Base-by-base conservation (phyloP, 2,888 invertebrate genomes). In the Amphimallon solstitiale region DNA sequence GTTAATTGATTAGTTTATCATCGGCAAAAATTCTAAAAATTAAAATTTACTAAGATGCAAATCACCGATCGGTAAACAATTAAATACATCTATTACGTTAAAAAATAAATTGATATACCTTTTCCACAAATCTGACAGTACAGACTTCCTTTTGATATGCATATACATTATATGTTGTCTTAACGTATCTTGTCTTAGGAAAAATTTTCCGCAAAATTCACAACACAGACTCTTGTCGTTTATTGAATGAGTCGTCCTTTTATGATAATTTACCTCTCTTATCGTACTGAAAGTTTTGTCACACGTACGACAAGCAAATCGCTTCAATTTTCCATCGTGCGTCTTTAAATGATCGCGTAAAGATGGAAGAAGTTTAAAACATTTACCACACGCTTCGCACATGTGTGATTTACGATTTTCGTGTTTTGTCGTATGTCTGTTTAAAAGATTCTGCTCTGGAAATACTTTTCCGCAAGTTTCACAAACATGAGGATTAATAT, bases 341-440 rank as follows among this genome's bases (percentile, higher is more conserved):
- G 35, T 17, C 19, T 60, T 65, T 12, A 40, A 21, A 4, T 61
- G 61, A 14, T 51, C 40, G 14, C 46, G 40, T 9, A 49, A 15
- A 23, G 29, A 60, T 40, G 17, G 14, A 2, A 14, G 40, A 2
- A 40, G 21, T 14, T 14, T 63, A 37, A 37, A 65, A 60, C 65
- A 49, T n/a, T 48, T 21, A 0, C 65, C 65, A 40, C 65, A 65
- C 23, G 29, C 60, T 3, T 65, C 65, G 10, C 65, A 65, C 59
- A 65, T 63, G 14, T 51, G 52, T 4, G 43, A n/a, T 19, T 54
- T 52, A n/a, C n/a, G 14, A 2, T 38, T 51, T 7, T 64, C 61
- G 48, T 69, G 69, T 15, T 64, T 67, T n/a, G 62, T 54, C 7
- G 38, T n/a, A 9, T 70, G 68, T 10, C 45, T 66, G 15, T 60